These are phyloP conservation scores for Apostichopus californicus DNA, from an alignment of 35 echinoderm and acorn worm genomes.

Conservation along the genomic window DNA sequence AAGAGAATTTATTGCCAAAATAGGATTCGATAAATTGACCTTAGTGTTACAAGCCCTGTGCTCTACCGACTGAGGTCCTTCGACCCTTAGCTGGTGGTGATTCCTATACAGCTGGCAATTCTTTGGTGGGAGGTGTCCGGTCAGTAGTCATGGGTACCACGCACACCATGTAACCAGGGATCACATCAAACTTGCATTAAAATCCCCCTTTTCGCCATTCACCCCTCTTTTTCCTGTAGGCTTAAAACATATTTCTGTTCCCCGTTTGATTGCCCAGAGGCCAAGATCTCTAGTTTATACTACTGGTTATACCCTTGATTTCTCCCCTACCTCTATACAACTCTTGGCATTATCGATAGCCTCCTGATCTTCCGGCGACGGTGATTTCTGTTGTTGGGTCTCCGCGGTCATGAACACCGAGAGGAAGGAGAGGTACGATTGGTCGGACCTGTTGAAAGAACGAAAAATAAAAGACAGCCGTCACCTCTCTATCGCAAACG, in stretches of 20 bases:
- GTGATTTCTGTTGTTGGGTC: slow-evolving; percentile 77
- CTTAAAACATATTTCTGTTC: not conserved
- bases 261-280: not conserved
- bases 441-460: slow-evolving; percentile 21
- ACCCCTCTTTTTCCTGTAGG: too few species aligned
- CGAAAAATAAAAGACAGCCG: too few species aligned
- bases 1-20: not conserved
- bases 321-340: slow-evolving; percentile 85
- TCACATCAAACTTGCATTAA: slow-evolving; percentile 19
- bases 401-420: slow-evolving; percentile 71
- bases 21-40: not conserved
- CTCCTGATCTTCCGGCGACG: slow-evolving; percentile 91
- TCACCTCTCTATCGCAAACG: too few species aligned
- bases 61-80: not conserved
- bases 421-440: slow-evolving; percentile 81
- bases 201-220: not conserved
- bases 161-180: not conserved
- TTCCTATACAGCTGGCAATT: slow-evolving; percentile 4
- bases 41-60: slow-evolving; percentile 2
- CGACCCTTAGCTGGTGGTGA: not conserved
- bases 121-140: slow-evolving; percentile 11
- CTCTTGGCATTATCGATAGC: slow-evolving; percentile 81
- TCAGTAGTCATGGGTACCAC: slow-evolving; percentile 5
- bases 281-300: not conserved
- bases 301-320: not conserved